Evolutionary conservation across 53 echinoderm and acorn worm genomes (phyloP).

Genomic region (Apostichopus leukothele): DNA sequence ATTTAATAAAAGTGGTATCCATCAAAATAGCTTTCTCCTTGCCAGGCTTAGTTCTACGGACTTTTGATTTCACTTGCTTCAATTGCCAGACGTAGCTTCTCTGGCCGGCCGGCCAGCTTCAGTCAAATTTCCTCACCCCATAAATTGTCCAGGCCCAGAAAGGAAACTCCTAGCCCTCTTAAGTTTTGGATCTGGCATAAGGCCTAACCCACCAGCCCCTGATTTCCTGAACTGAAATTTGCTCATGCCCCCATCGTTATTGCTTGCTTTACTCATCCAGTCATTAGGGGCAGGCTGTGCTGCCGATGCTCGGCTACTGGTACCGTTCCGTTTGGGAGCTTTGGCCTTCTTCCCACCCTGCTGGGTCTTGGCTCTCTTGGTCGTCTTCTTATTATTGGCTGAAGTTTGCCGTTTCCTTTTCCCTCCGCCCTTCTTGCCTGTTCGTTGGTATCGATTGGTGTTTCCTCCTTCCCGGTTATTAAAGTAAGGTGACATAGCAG

Average conservation of each 20-base stretch:
- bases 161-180: slow-evolving; percentile 65
- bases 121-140: slow-evolving; percentile 30
- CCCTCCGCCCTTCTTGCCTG: neutral
- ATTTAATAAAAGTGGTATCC: too few species aligned
- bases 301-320: neutral
- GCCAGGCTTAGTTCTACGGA: too few species aligned
- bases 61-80: too few species aligned
- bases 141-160: slow-evolving; percentile 50
- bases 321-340: neutral
- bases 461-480: neutral
- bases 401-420: slow-evolving; percentile 68
- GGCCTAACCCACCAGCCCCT: slow-evolving; percentile 49
- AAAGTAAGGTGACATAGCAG: slow-evolving; percentile 23
- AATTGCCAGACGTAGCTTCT: too few species aligned
- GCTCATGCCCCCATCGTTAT: slow-evolving; percentile 5
- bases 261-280: neutral
- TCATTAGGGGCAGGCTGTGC: slow-evolving; percentile 9
- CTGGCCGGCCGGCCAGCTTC: too few species aligned
- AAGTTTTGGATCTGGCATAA: slow-evolving; percentile 81
- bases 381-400: slow-evolving; percentile 20
- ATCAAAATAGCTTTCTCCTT: too few species aligned
- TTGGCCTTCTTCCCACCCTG: slow-evolving; percentile 44
- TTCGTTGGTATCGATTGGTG: neutral
- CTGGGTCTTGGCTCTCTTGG: slow-evolving; percentile 62
- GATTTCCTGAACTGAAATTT: slow-evolving; percentile 66